Evolutionary conservation across 2,888 invertebrate genomes (phyloP).

Genomic region (Rugalucina vietnamica): DNA sequence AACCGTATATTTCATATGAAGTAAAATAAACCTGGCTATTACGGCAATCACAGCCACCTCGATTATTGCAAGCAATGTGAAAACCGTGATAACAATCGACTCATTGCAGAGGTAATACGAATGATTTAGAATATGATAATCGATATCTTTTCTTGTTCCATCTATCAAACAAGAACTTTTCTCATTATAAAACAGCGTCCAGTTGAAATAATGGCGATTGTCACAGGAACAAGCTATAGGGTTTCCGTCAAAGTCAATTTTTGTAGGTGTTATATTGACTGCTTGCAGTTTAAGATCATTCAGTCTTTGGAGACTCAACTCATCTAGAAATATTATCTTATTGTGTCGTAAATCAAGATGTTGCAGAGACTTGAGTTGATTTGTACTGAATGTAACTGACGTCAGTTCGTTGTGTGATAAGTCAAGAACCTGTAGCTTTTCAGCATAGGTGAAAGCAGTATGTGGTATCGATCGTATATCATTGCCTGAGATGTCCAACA

Average conservation of each 20-base stretch:
- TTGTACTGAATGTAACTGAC: background rate
- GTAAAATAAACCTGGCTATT: background rate
- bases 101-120: background rate
- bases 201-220: background rate
- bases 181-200: background rate
- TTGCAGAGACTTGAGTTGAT: background rate
- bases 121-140: background rate
- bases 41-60: background rate
- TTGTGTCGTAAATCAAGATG: background rate
- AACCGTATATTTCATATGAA: background rate
- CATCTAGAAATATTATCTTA: background rate
- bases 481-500: background rate
- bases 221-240: background rate
- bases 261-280: no score
- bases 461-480: background rate
- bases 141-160: background rate
- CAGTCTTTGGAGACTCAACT: background rate
- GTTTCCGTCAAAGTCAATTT: background rate
- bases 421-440: background rate
- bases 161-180: background rate
- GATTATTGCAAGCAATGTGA: background rate
- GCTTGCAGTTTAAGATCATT: no score
- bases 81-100: background rate
- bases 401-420: background rate
- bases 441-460: background rate